Evolutionary conservation across 2,888 invertebrate species (phyloP).

Genomic region (Conomelus anceps): DNA sequence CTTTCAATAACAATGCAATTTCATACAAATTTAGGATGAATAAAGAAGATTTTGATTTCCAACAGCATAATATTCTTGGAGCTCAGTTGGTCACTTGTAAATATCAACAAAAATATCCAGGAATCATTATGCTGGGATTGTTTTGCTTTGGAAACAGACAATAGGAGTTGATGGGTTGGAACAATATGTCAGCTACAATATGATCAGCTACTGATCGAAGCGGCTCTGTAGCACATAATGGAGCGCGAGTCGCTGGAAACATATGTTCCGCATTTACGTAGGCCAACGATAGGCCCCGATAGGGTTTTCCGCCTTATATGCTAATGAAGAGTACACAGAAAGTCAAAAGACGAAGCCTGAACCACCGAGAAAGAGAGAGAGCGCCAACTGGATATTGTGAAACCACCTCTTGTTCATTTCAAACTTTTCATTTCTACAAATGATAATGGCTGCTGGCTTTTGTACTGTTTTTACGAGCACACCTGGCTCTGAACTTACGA

Average conservation of each 20-base stretch:
- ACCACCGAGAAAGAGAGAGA: background rate
- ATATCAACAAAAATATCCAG: background rate
- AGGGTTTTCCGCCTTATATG: background rate
- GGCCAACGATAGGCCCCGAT: background rate
- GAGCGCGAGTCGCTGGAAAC: background rate
- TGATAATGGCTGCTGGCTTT: background rate
- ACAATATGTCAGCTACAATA: background rate
- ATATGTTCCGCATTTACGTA: background rate
- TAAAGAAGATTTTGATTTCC: too few relatives aligned
- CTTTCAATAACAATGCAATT: too few relatives aligned
- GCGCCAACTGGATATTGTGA: background rate
- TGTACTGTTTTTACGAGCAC: background rate
- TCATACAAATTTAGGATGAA: too few relatives aligned
- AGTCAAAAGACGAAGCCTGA: too few relatives aligned
- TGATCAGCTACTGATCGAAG: too few relatives aligned
- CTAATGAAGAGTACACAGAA: background rate
- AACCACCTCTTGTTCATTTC: background rate
- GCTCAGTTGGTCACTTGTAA: too few relatives aligned
- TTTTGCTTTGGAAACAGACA: background rate
- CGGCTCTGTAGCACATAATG: background rate
- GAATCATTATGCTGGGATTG: background rate
- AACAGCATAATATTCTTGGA: too few relatives aligned
- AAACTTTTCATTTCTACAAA: background rate
- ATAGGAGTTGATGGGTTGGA: background rate
- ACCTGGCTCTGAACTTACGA: background rate